Evolutionary conservation across 1,140 invertebrate species (phyloP), one percentile per base, ranked within the genome.

Genomic region (Uloborus diversus): DNA sequence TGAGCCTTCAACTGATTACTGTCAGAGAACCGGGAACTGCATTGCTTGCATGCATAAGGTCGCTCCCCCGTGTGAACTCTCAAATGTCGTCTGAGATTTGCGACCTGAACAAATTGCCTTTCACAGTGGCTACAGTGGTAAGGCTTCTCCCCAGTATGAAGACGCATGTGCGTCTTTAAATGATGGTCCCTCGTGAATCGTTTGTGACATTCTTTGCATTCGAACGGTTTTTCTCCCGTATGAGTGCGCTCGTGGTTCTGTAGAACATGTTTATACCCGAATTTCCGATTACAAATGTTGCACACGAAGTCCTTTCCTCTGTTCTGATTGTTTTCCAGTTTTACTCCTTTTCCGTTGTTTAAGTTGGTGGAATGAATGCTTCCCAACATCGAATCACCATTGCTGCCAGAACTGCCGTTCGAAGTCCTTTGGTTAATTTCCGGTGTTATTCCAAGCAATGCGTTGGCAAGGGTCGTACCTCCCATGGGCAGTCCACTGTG

Each of bases 161-260:
- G 87, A 13, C 95, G 88, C 89, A 97, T 93, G 86, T 98, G 96
- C 0, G 95, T 97, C 86, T 97, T 97, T 37, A 97, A 87, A 84
- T 97, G 95, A 84, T 97, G 95, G 86, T 97, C 95, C 17, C 97
- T 91, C 1, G 96, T 98, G 85, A 99, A 99, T 17, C 94, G 90
- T 86, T 98, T 96, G 82, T 96, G 92, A 86, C 97, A 99, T 86
- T 95, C 92, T 7, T 92, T 92, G 85, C 97, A 99, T 85, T 97
- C 93, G 88, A 98, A 98, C 0, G 97, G 97, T 84, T 98, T 96
- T 85, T 97, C 95, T 0, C 97, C 96, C 0, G 96, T 98, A 86
- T 99, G 96, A 0, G 96, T 99, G 64, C 96, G 91, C 82, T 97
- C 95, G 86, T 99, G 96, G 85, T 99, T 99, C 85, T 97, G 95